Base-by-base conservation (phyloP, 2,888 invertebrate genomes). In the Pegoplata infirma region DNA sequence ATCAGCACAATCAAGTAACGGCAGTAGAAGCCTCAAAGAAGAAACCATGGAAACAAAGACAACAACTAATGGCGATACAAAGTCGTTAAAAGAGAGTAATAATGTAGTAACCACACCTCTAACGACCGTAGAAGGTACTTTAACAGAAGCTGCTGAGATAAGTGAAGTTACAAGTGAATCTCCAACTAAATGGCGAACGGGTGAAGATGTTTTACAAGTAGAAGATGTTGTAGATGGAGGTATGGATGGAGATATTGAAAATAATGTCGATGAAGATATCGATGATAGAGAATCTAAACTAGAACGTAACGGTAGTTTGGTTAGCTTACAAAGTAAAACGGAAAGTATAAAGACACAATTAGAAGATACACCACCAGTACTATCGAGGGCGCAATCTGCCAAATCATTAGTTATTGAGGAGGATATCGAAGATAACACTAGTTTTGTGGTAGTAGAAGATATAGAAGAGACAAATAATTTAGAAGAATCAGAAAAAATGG, bases 341-440 rank as follows among this genome's bases (percentile, higher is more conserved):
- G 87, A 88, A 64, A 87, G 86, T 77, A 85, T 85, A 6, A 83
- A 85, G 32, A 85, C 84, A 1, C 85, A 85, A 61, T 47, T 86
- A 16, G 86, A 85, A 40, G 86, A 86, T 14, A 85, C 86, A 0
- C 84, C 86, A 6, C 82, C 85, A 46, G 74, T 80, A 16, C 55
- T 85, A 5, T 88, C 88, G 5, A 83, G 87, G 4, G 82, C 84
- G 0, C 84, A 86, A 84, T 91, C 90, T 8, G 82, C 89, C 86
- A 92, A 88, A 88, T 91, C 86, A 83, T 89, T 86, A 88, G 89
- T 85, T 84, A 90, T 85, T 84, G 90, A 84, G 84, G 90, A 88
- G 82, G 85, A 85, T 74, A 84, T 87, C 8, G 88, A 89, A 64
- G 86, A 87, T 51, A 75, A 67, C 44, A 83, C 80, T 56, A 84